phyloP scores from a whole-genome alignment of 2,113 vertebrate species.

The Ochotona curzoniae region DNA sequence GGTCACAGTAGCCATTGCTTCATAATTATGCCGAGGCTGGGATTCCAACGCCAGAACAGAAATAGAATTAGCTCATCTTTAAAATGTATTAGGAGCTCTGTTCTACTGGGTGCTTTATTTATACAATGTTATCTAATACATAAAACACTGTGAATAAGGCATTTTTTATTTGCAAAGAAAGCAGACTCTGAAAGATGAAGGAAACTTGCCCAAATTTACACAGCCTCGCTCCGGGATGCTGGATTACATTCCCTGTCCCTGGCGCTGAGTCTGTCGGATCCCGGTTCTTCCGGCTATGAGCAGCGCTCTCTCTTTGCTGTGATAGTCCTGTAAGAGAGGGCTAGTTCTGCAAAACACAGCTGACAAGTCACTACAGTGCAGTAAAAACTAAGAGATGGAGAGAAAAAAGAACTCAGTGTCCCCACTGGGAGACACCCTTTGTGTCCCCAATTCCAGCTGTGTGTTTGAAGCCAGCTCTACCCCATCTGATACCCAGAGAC shows the following conservation, averaged over 20 bases:
- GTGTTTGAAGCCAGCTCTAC: background rate
- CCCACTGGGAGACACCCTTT: background rate
- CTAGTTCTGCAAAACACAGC: background rate
- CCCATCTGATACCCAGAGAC: background rate
- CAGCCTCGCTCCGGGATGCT: background rate
- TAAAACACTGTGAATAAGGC: background rate
- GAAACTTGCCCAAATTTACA: background rate
- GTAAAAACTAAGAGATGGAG: background rate
- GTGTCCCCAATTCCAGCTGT: background rate
- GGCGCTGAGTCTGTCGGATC: background rate
- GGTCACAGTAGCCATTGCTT: background rate
- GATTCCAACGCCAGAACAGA: background rate
- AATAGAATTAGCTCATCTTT: background rate
- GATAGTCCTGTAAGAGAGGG: background rate
- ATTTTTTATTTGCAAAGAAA: background rate
- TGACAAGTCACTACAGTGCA: background rate
- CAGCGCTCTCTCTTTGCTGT: background rate
- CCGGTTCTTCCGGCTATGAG: background rate
- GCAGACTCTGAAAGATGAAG: background rate
- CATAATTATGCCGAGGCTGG: background rate
- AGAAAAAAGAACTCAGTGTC: background rate
- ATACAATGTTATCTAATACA: background rate
- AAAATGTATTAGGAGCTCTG: background rate
- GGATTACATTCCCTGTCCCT: rapidly evolving
- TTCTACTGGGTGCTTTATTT: background rate